Conservation (phyloP, 2,113 vertebrate genomes). For the human region DNA sequence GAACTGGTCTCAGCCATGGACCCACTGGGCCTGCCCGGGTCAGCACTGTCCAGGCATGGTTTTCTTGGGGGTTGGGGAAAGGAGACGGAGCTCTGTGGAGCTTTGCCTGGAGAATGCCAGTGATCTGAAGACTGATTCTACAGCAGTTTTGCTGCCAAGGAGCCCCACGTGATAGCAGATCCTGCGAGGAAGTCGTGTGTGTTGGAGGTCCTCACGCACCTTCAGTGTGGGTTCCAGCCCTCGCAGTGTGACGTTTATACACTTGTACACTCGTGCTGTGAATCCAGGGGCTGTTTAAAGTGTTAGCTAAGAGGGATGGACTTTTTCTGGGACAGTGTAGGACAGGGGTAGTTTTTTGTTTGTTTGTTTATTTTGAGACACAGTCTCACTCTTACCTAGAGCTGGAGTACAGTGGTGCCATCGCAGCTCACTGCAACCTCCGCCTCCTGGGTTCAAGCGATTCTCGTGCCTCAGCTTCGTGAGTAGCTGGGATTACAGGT, state of each 20-base stretch:
- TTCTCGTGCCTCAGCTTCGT: too few species aligned
- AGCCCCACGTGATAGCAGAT: not conserved
- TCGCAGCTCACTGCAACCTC: too few species aligned
- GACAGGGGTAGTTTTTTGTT: too few species aligned
- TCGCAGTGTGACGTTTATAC: too few species aligned
- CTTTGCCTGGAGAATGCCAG: not conserved
- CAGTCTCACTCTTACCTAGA: too few species aligned
- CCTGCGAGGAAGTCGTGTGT: not conserved
- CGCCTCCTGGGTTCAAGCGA: too few species aligned
- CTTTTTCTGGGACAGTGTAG: not conserved
- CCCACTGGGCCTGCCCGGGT: fast-evolving
- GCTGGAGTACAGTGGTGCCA: too few species aligned
- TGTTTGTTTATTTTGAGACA: too few species aligned
- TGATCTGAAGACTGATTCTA: not conserved
- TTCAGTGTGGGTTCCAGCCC: not conserved
- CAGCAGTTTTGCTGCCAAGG: not conserved
- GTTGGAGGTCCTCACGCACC: not conserved
- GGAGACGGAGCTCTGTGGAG: not conserved
- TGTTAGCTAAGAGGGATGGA: fast-evolving
- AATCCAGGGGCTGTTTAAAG: not conserved
- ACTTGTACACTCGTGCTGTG: not conserved
- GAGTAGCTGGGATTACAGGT: too few species aligned
- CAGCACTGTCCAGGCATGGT: not conserved
- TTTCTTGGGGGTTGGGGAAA: not conserved
- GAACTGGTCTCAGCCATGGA: not conserved